Evolutionary conservation across 1,140 invertebrate genomes (phyloP), one percentile per base, ranked within the genome.

Genomic region (Solenopsis fugax): DNA sequence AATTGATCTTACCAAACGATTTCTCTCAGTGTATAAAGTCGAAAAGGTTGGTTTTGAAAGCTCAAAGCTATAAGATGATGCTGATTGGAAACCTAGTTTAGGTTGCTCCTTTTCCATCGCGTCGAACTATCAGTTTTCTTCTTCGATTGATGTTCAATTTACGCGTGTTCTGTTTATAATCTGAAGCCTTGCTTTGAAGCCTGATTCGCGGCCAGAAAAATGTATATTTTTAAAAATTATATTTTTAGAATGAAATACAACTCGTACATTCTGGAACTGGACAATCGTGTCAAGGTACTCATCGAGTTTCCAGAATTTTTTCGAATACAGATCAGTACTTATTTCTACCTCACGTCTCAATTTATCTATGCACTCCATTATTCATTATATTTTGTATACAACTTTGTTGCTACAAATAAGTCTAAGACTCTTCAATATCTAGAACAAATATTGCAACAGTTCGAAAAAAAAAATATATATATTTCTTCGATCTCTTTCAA

Each of bases 201-300:
- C 60, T 41, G 77, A 80, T 41, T 24, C 34, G 4, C 41, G 1
- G 58, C 34, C 78, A 56, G 21, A 81, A 71, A 81, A 81, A 81
- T 81, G 34, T 80, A 24, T 7, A 54, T 71, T 81, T 81, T 18
- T 56, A 56, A 54, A 16, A 71, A 71, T 5, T 64, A 48, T 81
- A 81, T 81, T 81, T 6, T 81, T 71, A 81, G 65, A 71, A 81
- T 29, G 48, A 81, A 56, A 71, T 9, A 56, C 34, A 50, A 13
- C 50, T 67, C 50, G 50, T 41, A 10, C 48, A 69, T 81, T 71
- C 50, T 71, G 78, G 34, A 81, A 34, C 77, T 81, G 62, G 64
- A 81, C 65, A 71, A 81, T 81, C 16, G 16, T 81, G 78, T 71
- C 78, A 81, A 81, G 78, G 78, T n/a, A 29, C 0, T 10, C 21